phyloP scores from a whole-genome alignment of 1,140 invertebrate species.

The Orius laevigatus region DNA sequence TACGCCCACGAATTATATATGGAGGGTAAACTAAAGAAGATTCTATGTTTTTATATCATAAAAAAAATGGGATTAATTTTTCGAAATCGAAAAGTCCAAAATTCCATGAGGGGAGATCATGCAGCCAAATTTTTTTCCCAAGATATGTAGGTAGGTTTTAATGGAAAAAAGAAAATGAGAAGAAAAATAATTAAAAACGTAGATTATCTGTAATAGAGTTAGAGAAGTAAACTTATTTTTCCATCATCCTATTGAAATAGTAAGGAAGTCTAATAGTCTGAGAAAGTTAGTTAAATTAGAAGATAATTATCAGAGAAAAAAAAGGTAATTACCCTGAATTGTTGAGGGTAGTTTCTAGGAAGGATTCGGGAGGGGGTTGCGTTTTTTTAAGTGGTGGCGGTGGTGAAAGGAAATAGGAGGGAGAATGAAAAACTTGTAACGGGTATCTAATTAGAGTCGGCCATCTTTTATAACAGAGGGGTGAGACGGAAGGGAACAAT shows the following conservation, averaged over 20 bases:
- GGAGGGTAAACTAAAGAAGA: too few relatives aligned
- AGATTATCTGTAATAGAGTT: too few relatives aligned
- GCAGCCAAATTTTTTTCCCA: neutral
- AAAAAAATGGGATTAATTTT: too few relatives aligned
- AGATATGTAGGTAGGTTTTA: too few relatives aligned
- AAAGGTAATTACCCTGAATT: neutral
- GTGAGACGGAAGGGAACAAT: neutral
- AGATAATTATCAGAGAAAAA: neutral
- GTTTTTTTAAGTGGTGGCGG: neutral
- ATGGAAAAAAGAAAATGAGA: too few relatives aligned
- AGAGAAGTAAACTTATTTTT: too few relatives aligned
- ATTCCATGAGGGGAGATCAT: neutral
- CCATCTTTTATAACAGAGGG: neutral
- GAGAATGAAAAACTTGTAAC: neutral
- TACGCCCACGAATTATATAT: too few relatives aligned
- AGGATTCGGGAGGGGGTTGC: neutral
- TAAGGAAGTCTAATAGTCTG: neutral
- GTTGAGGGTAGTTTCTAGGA: neutral
- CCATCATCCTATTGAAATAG: neutral
- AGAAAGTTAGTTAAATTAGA: neutral
- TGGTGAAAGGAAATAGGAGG: neutral
- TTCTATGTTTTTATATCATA: too few relatives aligned
- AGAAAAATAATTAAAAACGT: too few relatives aligned
- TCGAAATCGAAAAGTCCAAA: neutral
- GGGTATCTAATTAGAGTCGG: conserved; percentile 5